These are phyloP conservation scores for Morelia viridis DNA, from an alignment of 2,797 vertebrate genomes.

Conservation along the genomic window DNA sequence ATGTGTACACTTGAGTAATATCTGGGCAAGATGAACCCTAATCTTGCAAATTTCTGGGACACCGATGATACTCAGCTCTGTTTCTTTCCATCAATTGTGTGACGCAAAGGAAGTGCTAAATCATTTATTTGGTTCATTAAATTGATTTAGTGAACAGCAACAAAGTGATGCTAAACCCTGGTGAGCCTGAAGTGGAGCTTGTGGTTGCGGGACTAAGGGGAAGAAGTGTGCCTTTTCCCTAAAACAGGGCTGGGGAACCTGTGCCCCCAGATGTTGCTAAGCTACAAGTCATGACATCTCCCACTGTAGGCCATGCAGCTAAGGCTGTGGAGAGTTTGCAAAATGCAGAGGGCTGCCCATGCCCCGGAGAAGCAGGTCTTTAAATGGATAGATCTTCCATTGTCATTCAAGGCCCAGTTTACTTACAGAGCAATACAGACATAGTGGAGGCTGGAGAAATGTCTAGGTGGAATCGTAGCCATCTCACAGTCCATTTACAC, in stretches of 20 bases:
- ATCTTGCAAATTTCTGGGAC: neutral
- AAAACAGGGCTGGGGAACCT: neutral
- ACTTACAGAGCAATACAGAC: neutral
- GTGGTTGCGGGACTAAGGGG: neutral
- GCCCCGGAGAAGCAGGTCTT: neutral
- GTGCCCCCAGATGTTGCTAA: neutral
- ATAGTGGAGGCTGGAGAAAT: neutral
- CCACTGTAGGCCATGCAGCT: neutral
- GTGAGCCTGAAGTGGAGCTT: neutral
- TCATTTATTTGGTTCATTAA: neutral
- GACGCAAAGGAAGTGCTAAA: neutral
- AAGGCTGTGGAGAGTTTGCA: neutral
- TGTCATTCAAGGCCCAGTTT: neutral
- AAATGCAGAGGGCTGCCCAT: neutral
- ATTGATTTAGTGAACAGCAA: neutral
- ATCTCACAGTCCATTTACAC: neutral
- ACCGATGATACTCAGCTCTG: no score
- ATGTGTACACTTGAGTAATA: neutral
- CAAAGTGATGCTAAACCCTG: neutral
- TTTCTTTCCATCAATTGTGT: neutral
- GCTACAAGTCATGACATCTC: neutral
- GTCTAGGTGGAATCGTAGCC: neutral
- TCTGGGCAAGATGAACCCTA: neutral
- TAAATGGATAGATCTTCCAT: neutral
- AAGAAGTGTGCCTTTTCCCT: neutral